Evolutionary conservation across 2,797 vertebrate genomes (phyloP), one percentile per base, ranked within the genome.

Genomic region (Falco concolor): DNA sequence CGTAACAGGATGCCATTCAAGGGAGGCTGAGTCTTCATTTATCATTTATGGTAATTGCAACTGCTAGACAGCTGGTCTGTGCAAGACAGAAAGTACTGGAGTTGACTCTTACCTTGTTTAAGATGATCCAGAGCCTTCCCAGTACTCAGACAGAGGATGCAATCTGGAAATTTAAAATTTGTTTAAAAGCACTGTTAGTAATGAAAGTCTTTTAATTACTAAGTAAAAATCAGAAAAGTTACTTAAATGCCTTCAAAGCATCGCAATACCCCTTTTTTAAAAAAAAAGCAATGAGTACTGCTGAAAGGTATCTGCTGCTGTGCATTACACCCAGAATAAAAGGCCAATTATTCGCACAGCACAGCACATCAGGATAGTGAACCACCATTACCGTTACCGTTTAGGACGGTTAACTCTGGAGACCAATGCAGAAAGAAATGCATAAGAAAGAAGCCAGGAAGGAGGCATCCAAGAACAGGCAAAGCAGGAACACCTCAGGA

Each of bases 131-230:
- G 79, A 91, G n/a, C 24, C 85, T 92, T 93, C 78, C 32, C 18
- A 1, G 54, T 22, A 80, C 36, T 92, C 56, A 95, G 60, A 88
- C 1, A 64, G 67, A 94, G 44, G 68, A 28, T 72, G 84, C 57
- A 87, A 94, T 45, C 97, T 97, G 69, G 74, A 89, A 89, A 91
- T 88, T 87, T 19, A 96, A 89, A 93, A 77, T 89, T 83, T 47
- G 24, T 86, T 93, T 57, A 30, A 49, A 81, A 82, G 9, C n/a
- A 32, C 28, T 8, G 2, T 91, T 84, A 95, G 30, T 77, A 82
- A 84, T 24, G 4, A 83, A 84, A 64, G 25, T 7, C 2, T 5
- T 86, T 73, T 25, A 63, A 57, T 79, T 67, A 67, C 5, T 8
- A 32, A 52, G 27, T 32, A 82, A 88, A 91, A 89, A 56, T 22